phyloP scores from a whole-genome alignment of 2,888 invertebrate species.

The Sminthurinus aureus region DNA sequence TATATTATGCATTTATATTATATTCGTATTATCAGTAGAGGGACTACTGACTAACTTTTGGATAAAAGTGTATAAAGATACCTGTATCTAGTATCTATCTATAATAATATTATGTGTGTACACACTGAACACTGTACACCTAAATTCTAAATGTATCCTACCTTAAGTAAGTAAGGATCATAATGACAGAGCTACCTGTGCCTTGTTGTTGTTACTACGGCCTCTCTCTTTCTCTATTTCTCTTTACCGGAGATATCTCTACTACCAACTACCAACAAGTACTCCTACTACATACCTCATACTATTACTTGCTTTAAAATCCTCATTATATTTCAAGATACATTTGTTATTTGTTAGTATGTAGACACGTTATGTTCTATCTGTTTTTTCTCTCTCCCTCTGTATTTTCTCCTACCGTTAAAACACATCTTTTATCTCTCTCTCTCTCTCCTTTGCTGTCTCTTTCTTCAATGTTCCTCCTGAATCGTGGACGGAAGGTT shows the following conservation, averaged over 20 bases:
- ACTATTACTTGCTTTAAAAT: too few species aligned
- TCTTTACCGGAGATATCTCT: constrained; percentile 15
- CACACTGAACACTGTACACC: too few species aligned
- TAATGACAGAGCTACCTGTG: constrained; percentile 30
- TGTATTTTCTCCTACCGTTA: constrained; percentile 31
- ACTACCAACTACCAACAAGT: not conserved
- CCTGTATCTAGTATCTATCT: not conserved
- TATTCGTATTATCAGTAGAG: too few species aligned
- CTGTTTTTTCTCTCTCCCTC: too few species aligned
- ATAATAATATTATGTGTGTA: not conserved
- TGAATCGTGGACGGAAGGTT: constrained; percentile 19
- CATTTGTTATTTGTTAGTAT: too few species aligned
- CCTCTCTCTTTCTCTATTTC: constrained; percentile 21
- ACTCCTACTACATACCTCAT: too few species aligned
- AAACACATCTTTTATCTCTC: constrained; percentile 32
- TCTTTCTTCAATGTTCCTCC: constrained; percentile 28
- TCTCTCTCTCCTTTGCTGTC: not conserved
- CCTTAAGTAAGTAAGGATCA: constrained; percentile 10
- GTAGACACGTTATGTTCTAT: too few species aligned
- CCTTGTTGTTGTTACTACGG: constrained; percentile 25
- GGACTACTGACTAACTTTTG: too few species aligned
- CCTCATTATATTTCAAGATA: too few species aligned
- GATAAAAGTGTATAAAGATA: too few species aligned
- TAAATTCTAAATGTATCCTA: too few species aligned
- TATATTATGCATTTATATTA: too few species aligned